phyloP scores from a whole-genome alignment of 2,888 invertebrate species.

The Euzophera pinguis region DNA sequence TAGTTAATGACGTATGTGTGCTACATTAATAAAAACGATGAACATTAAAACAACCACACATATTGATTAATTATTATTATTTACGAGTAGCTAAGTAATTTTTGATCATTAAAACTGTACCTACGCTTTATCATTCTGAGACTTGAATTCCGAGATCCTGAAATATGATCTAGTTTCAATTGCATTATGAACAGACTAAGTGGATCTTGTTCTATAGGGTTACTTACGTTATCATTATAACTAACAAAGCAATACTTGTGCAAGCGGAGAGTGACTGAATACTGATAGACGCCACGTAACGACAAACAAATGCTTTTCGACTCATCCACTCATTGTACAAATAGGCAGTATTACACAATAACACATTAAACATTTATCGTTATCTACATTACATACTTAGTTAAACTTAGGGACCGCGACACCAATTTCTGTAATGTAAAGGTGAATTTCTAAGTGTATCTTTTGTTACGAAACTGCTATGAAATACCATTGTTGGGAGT shows the following conservation, averaged over 20 bases:
- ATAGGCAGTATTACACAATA: conserved; percentile 49
- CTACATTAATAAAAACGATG: too few relatives aligned
- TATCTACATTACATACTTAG: conserved; percentile 63
- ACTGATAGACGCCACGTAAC: conserved; percentile 32
- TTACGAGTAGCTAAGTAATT: too few relatives aligned
- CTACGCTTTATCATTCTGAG: too few relatives aligned
- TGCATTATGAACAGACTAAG: too few relatives aligned
- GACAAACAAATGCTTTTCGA: conserved; percentile 44
- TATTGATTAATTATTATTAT: too few relatives aligned
- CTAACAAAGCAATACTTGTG: conserved; percentile 48
- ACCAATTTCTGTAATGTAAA: conserved; percentile 39
- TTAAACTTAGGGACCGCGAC: conserved; percentile 43
- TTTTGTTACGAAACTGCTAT: conserved; percentile 18
- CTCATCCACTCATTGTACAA: conserved; percentile 37
- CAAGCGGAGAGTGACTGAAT: conserved; percentile 36
- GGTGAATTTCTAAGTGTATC: conserved; percentile 16
- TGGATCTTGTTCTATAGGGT: too few relatives aligned
- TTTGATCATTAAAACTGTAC: too few relatives aligned
- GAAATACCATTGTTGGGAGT: conserved; percentile 15
- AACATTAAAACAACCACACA: too few relatives aligned
- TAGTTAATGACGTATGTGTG: too few relatives aligned
- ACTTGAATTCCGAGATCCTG: too few relatives aligned
- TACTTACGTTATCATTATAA: conserved; percentile 26
- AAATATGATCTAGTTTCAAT: too few relatives aligned
- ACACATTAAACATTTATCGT: conserved; percentile 57